phyloP scores from a whole-genome alignment of 2,797 vertebrate species.

The Danio jaintianensis region DNA sequence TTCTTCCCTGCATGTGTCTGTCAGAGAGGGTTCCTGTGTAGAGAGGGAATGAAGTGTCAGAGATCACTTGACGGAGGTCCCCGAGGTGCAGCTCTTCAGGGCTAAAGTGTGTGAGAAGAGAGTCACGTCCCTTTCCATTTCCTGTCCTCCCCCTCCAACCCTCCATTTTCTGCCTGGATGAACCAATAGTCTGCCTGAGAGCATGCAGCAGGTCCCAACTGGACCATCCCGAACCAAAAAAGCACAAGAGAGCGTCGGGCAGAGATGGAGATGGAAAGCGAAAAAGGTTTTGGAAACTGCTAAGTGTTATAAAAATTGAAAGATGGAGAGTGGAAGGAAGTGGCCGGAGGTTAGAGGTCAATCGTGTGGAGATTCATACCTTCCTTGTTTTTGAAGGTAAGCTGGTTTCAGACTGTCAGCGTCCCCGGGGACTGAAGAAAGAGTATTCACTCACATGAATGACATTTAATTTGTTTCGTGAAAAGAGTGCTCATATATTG shows the following conservation, averaged over 20 bases:
- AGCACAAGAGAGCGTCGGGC: conserved; percentile 24
- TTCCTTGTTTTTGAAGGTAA: conserved; percentile 47
- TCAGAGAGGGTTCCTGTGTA: conserved; percentile 62
- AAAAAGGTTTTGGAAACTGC: conserved; percentile 24
- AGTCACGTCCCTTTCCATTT: conserved; percentile 48
- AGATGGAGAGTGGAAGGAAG: conserved; percentile 22
- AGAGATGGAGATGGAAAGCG: conserved; percentile 36
- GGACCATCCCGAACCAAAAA: conserved; percentile 32
- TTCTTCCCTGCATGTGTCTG: conserved; percentile 46
- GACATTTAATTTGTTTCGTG: conserved; percentile 84
- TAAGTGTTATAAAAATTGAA: conserved; percentile 50
- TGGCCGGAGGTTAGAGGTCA: conserved; percentile 26
- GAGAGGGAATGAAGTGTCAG: conserved; percentile 62
- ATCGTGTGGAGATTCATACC: conserved; percentile 31
- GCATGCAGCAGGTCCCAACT: conserved; percentile 51
- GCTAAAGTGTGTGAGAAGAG: conserved; percentile 57
- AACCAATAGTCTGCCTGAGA: conserved; percentile 60
- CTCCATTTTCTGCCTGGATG: conserved; percentile 65
- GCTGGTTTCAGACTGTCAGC: conserved; percentile 23
- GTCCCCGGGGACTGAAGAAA: conserved; percentile 33
- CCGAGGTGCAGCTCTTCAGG: conserved; percentile 57
- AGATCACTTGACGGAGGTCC: conserved; percentile 61
- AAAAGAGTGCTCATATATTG: conserved; percentile 79
- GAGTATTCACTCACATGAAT: conserved; percentile 69
- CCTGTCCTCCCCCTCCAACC: conserved; percentile 38